Percentiles rank a stretch among this genome's conserved stretches.
Evolutionary conservation across 2,113 vertebrate genomes (phyloP).

Genomic region (Turnix velox): DNA sequence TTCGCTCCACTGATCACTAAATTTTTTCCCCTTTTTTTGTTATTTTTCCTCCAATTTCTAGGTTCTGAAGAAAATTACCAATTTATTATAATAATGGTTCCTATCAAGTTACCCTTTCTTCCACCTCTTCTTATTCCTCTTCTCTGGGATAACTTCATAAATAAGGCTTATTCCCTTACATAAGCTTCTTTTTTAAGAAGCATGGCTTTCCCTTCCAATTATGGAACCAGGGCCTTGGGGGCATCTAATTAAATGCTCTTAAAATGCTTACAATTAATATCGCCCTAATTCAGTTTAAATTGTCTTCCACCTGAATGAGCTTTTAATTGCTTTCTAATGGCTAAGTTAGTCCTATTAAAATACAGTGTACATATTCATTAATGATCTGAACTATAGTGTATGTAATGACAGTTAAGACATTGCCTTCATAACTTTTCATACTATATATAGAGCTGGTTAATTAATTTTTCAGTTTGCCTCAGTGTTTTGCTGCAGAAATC

Average conservation of each 20-base stretch:
- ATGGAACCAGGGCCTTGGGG: neutral
- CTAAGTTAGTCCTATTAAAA: neutral
- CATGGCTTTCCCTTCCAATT: neutral
- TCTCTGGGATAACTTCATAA: neutral
- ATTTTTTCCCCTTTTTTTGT: neutral
- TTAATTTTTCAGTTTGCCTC: neutral
- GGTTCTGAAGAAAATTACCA: neutral
- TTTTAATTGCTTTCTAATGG: constrained; percentile 32
- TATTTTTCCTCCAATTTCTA: neutral
- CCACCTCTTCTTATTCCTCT: neutral
- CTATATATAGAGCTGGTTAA: neutral
- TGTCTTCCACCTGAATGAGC: constrained; percentile 10
- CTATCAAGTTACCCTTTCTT: neutral
- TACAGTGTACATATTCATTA: neutral
- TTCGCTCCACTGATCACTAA: neutral
- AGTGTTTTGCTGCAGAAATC: neutral
- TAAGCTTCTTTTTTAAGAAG: neutral
- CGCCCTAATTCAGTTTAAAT: neutral
- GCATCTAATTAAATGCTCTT: constrained; percentile 12
- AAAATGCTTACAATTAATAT: constrained; percentile 11
- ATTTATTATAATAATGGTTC: neutral
- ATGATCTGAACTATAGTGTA: neutral
- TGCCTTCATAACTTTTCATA: neutral
- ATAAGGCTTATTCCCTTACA: neutral
- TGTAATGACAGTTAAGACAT: neutral